Percentiles rank a stretch among this genome's conserved stretches.
Evolutionary conservation across 2,888 invertebrate genomes (phyloP).

Genomic region (Caenorhabditis sulstoni): DNA sequence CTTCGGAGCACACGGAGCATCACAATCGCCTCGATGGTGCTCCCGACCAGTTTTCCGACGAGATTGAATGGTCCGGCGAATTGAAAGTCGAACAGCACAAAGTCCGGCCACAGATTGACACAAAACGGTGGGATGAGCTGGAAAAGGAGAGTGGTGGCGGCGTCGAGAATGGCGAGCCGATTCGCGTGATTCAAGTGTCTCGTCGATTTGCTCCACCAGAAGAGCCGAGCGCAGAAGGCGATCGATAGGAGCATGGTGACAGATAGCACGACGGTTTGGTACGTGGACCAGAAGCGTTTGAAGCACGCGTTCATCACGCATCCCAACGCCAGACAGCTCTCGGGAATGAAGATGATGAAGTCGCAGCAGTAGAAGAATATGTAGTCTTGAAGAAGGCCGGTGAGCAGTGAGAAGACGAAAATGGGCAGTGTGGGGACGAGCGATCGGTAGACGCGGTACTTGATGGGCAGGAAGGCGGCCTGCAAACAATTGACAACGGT

Average conservation of each 20-base stretch:
- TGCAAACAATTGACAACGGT: no score
- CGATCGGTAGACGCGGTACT: constrained; percentile 26
- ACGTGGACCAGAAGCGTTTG: constrained; percentile 37
- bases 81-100: constrained; percentile 29
- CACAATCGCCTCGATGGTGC: constrained; percentile 20
- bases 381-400: constrained; percentile 37
- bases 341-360: constrained; percentile 29
- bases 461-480: constrained; percentile 45
- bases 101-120: constrained; percentile 36
- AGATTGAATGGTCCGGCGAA: constrained; percentile 42
- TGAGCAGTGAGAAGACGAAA: constrained; percentile 21
- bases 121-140: constrained; percentile 45
- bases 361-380: constrained; percentile 50
- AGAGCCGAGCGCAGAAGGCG: constrained; percentile 17
- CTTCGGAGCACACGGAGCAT: constrained; percentile 25
- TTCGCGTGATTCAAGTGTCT: background rate
- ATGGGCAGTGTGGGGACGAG: constrained; percentile 20
- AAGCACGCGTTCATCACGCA: constrained; percentile 40
- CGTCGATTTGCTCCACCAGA: constrained; percentile 28
- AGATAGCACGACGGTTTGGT: constrained; percentile 19
- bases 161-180: constrained; percentile 23
- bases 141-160: constrained; percentile 32
- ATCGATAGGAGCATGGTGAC: background rate
- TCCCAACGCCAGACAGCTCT: constrained; percentile 34
- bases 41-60: constrained; percentile 41